Evolutionary conservation across 1,140 invertebrate species (phyloP), one percentile per base, ranked within the genome.

Genomic region (Tetramorium simillimum): DNA sequence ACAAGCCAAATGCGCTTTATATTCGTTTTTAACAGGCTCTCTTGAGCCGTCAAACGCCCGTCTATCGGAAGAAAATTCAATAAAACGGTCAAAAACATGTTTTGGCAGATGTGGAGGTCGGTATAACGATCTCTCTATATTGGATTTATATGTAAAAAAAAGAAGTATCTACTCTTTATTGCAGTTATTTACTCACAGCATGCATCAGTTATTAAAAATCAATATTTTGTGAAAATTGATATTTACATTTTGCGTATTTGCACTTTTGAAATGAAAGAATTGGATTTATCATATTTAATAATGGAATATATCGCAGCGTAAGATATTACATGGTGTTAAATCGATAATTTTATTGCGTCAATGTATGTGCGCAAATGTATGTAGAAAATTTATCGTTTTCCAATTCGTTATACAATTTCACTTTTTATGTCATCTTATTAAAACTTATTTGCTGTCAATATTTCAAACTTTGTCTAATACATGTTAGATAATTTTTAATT

Each of bases 11-110:
- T 70, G 65, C 40, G 80, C 69, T 84, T 84, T 84, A 84, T 84
- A 75, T 84, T 84, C 80, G 80, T 84, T 84, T 84, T 84, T 84
- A 84, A 84, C 80, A 9, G 80, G 24, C 56, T 62, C 69, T 84
- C 72, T 82, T 82, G 80, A 73, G 56, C 80, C 56, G 69, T 84
- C 80, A 73, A 84, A 84, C 80, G 80, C 53, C 80, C 65, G 65
- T 84, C 69, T 84, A 75, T 84, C 40, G 43, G 43, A 84, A 75
- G 53, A 56, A 84, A 84, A 84, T 84, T 84, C 80, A 84, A 84
- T 84, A 84, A 84, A 84, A 84, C 46, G 78, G 78, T 81, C 63
- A 81, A 81, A 81, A 81, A 81, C 63, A 75, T 84, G 80, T 84
- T 84, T 84, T 84, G 56, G 80, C 80, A 49, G n/a, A 84, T 73